A percentile compares a stretch with the other conserved stretches of the same genome.
Evolutionary conservation across 2,888 invertebrate species (phyloP).

Genomic region (Onchidella celtica): DNA sequence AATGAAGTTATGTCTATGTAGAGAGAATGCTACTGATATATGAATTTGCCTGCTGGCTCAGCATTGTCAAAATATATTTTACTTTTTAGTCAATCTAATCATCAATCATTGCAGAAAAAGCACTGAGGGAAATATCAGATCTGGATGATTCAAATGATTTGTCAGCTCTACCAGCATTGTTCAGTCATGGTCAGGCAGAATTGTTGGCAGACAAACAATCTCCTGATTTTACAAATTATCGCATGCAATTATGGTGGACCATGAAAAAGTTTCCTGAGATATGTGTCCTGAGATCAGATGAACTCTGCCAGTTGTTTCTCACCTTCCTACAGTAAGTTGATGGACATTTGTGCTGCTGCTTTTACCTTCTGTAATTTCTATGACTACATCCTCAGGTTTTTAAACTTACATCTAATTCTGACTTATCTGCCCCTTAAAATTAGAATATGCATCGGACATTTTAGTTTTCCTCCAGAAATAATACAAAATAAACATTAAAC

Average conservation of each 20-base stretch:
- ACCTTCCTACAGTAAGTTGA: slow-evolving; percentile 34
- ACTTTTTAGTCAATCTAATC: background rate
- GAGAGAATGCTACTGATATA: too few species aligned
- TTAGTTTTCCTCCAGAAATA: background rate
- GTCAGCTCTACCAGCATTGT: background rate
- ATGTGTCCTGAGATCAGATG: slow-evolving; percentile 88
- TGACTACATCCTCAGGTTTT: too few species aligned
- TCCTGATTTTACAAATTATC: slow-evolving; percentile 88
- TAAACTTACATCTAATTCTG: background rate
- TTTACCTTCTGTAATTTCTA: too few species aligned
- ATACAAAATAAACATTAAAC: too few species aligned
- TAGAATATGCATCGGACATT: background rate
- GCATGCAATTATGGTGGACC: slow-evolving; percentile 90
- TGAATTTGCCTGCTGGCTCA: too few species aligned
- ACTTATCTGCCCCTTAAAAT: background rate
- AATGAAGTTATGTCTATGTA: too few species aligned
- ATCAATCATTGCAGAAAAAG: slow-evolving; percentile 28
- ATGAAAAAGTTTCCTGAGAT: slow-evolving; percentile 88
- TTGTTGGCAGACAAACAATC: slow-evolving; percentile 28
- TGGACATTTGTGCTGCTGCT: background rate
- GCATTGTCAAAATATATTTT: too few species aligned
- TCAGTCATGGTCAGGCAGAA: slow-evolving; percentile 16
- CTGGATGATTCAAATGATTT: background rate
- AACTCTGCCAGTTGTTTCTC: slow-evolving; percentile 34
- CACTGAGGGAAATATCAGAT: background rate